Evolutionary conservation across 1,140 invertebrate species (phyloP).

Genomic region (Steinernema feltiae): DNA sequence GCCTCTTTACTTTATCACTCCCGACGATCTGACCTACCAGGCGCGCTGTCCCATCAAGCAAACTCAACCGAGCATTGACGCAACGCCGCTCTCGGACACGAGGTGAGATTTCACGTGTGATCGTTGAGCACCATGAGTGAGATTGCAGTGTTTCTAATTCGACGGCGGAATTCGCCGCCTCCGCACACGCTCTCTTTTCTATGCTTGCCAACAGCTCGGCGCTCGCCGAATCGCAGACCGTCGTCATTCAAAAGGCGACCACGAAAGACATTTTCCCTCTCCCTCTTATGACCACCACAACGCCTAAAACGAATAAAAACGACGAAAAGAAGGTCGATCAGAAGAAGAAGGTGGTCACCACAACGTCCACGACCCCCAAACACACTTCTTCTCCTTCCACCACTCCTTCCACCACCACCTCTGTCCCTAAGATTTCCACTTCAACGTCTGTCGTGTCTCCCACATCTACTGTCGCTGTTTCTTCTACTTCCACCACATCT

Average conservation of each 20-base stretch:
- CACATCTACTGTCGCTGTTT: background rate
- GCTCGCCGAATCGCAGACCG: conserved; percentile 21
- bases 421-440: conserved; percentile 6
- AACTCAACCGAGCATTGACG: background rate
- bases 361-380: conserved; percentile 5
- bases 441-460: conserved; percentile 18
- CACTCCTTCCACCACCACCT: conserved; percentile 19
- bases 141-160: background rate
- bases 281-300: conserved; percentile 33
- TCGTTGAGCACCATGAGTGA: background rate
- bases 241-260: conserved; percentile 24
- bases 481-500: background rate
- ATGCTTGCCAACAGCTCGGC: conserved; percentile 24
- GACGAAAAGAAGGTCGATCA: background rate
- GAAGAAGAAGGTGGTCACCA: background rate
- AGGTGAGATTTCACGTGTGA: background rate
- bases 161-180: conserved; percentile 27
- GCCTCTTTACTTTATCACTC: conserved; percentile 56
- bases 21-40: conserved; percentile 56
- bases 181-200: conserved; percentile 35
- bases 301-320: background rate
- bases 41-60: conserved; percentile 47
- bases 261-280: conserved; percentile 41
- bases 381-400: background rate
- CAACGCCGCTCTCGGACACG: conserved; percentile 17